Percentiles rank a stretch among this genome's conserved stretches.
phyloP scores from a whole-genome alignment of 2,797 vertebrate species.

The Steatocranus sp. region DNA sequence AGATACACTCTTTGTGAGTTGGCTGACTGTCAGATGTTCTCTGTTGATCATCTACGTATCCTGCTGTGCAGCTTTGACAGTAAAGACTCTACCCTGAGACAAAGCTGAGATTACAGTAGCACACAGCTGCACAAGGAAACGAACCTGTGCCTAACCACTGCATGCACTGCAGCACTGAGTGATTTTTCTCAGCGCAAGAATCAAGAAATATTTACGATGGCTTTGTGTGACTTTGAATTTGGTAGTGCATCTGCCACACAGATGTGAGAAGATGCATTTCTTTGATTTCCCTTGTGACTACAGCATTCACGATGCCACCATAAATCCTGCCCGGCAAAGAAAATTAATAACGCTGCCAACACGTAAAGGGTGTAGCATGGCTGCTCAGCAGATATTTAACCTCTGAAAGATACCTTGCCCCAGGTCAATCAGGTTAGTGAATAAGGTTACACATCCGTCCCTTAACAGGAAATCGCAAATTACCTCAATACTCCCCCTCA shows the following conservation, averaged over 20 bases:
- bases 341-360: conserved; percentile 9
- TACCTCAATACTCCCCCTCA: conserved; percentile 6
- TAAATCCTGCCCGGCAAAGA: conserved; percentile 33
- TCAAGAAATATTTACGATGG: not conserved
- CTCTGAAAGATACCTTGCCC: conserved; percentile 33
- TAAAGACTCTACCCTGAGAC: not conserved
- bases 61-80: not conserved
- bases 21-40: not conserved
- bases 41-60: not conserved
- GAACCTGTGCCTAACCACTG: not conserved
- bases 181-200: not conserved
- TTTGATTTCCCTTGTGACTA: conserved; percentile 38
- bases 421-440: conserved; percentile 22
- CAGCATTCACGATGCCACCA: conserved; percentile 29
- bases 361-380: conserved; percentile 19
- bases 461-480: conserved; percentile 55
- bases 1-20: not conserved
- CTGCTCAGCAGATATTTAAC: conserved; percentile 43
- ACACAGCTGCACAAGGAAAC: not conserved
- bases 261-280: conserved; percentile 24
- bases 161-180: not conserved
- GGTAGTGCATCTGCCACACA: conserved; percentile 24
- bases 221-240: conserved; percentile 1
- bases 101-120: not conserved
- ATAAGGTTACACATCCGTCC: conserved; percentile 41